Evolutionary conservation across 2,888 invertebrate species (phyloP).

Genomic region (Abscondita cerata): DNA sequence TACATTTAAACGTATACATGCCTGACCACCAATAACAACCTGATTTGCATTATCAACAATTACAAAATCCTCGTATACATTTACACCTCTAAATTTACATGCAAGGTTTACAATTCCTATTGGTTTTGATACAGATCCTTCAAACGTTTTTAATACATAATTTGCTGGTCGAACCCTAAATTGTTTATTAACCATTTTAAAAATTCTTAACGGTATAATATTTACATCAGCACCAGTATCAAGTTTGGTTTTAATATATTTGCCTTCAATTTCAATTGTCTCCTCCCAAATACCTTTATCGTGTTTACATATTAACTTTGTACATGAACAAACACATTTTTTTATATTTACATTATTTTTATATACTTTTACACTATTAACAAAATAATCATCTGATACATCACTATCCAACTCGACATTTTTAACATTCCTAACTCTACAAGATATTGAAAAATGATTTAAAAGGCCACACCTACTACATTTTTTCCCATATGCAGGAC

Average conservation of each 20-base stretch:
- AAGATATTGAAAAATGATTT: neutral
- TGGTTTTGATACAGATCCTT: neutral
- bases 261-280: constrained; percentile 8
- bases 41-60: too few species aligned
- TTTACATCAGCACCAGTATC: neutral
- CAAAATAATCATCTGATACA: too few species aligned
- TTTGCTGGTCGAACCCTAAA: neutral
- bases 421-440: neutral
- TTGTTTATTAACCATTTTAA: neutral
- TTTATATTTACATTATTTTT: neutral
- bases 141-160: constrained; percentile 1
- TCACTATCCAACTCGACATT: neutral
- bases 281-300: constrained; percentile 5
- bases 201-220: constrained; percentile 6
- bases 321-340: neutral
- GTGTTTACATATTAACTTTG: too few species aligned
- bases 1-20: too few species aligned
- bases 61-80: neutral
- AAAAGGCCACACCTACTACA: neutral
- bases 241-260: neutral
- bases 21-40: too few species aligned
- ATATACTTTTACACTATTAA: neutral
- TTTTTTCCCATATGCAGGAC: neutral
- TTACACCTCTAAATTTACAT: neutral
- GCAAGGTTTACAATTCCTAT: constrained; percentile 2